Conservation (phyloP, 2,113 vertebrate species). For the Apodemus speciosus region DNA sequence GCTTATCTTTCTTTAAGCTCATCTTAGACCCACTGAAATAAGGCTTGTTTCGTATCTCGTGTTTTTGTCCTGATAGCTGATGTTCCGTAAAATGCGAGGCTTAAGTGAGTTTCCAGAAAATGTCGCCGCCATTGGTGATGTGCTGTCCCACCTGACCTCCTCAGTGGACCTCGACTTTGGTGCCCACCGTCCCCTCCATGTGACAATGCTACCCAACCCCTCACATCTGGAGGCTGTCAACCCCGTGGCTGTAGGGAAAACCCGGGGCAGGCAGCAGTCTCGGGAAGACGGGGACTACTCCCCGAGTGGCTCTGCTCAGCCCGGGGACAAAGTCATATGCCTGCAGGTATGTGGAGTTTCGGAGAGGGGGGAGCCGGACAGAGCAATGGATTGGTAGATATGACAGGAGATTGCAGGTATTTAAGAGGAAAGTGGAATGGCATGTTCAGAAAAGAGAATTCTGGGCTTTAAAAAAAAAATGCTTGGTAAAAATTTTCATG, state of each 20-base stretch:
- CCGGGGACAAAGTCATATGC: conserved; percentile 95
- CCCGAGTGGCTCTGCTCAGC: conserved; percentile 84
- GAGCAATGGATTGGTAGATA: not conserved
- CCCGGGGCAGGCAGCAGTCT: conserved; percentile 93
- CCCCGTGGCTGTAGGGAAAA: conserved; percentile 95
- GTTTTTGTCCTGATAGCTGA: conserved; percentile 85
- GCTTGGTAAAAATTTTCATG: not conserved
- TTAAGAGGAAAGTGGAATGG: not conserved
- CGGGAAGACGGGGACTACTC: conserved; percentile 95
- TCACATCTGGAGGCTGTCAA: conserved; percentile 98
- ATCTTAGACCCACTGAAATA: not conserved
- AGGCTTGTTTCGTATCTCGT: not conserved
- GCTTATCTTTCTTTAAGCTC: too few relatives aligned
- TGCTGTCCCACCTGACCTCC: conserved; percentile 97
- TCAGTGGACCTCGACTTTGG: conserved; percentile 94
- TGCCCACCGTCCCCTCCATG: conserved; percentile 87
- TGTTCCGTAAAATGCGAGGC: conserved; percentile 98
- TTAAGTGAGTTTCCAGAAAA: conserved; percentile 96
- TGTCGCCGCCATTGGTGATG: conserved; percentile 91
- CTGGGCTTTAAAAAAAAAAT: not conserved
- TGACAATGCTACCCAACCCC: conserved; percentile 96
- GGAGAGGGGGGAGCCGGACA: not conserved
- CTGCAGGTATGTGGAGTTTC: conserved; percentile 89
- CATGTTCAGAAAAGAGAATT: conserved; percentile 37
- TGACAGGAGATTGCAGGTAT: not conserved